Evolutionary conservation across 2,113 vertebrate species (phyloP), one percentile per base, ranked within the genome.

Genomic region (Carassius gibelio): DNA sequence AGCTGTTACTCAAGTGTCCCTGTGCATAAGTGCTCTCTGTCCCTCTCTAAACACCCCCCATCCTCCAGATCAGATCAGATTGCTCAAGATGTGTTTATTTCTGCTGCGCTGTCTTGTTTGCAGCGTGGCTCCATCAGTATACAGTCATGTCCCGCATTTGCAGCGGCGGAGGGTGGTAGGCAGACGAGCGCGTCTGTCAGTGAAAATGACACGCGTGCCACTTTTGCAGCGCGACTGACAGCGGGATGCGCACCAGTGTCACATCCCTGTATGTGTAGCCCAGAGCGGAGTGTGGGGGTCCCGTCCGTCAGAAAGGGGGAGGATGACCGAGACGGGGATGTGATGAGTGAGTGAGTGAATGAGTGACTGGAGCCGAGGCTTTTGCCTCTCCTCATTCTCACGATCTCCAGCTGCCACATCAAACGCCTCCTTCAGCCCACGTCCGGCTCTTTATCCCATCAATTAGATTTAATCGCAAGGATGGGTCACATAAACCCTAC

Each of bases 321-420:
- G 88, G 90, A 68, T 57, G 91, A 79, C 72, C 82, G 87, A 87
- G 85, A 91, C 87, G 75, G 45, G 78, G 69, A 90, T 86, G 86
- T 87, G 91, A 92, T 83, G 75, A 86, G 75, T 92, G 92, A 82
- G 45, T 36, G 45, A 71, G 48, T 82, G 80, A 82, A 36, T 78
- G 75, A 93, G 91, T 90, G 91, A 83, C 86, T 87, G 90, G 82
- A 91, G 90, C 81, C 75, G 71, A 89, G 88, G 89, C 89, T 90
- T 68, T 92, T 91, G 92, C 93, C 91, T 48, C 88, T 87, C 90
- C 93, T 95, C 93, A 92, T 94, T 94, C 93, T 91, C 89, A 93
- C 93, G 90, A 95, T 94, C 93, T 94, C 90, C 93, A 93, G 89
- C 91, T 94, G 94, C 94, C 94, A 94, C 93, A 92, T 94, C 93